These are phyloP conservation scores for Chiloscyllium plagiosum DNA, from an alignment of 2,113 vertebrate genomes.

Conservation along the genomic window DNA sequence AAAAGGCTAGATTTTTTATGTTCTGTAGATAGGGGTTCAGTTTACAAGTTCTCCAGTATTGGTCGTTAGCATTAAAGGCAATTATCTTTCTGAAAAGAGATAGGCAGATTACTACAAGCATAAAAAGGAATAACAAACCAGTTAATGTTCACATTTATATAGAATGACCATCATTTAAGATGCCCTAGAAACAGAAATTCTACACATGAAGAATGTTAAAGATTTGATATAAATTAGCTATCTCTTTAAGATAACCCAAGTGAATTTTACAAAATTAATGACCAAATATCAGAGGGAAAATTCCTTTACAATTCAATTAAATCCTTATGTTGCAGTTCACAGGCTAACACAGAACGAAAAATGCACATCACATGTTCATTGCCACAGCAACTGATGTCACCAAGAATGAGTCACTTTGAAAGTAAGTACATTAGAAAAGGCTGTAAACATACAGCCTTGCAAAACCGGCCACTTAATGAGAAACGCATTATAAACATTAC, in stretches of 20 bases:
- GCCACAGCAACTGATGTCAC: slow-evolving; percentile 61
- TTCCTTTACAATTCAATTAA: slow-evolving; percentile 41
- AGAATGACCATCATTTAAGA: neutral
- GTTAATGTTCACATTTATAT: neutral
- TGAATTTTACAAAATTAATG: slow-evolving; percentile 8
- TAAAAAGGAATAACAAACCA: neutral
- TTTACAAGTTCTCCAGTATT: neutral
- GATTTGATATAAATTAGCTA: neutral
- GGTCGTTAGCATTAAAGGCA: slow-evolving; percentile 15
- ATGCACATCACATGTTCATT: slow-evolving; percentile 53
- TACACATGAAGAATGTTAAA: neutral
- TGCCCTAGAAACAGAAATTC: neutral
- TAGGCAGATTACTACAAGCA: neutral
- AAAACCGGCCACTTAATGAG: slow-evolving; percentile 28
- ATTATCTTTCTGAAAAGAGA: slow-evolving; percentile 18
- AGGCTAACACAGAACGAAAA: slow-evolving; percentile 43
- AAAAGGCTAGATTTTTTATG: neutral
- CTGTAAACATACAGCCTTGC: slow-evolving; percentile 16
- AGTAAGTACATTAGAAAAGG: slow-evolving; percentile 41
- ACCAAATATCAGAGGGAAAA: slow-evolving; percentile 27
- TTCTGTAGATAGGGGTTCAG: neutral
- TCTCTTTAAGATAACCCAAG: neutral
- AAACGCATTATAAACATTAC: slow-evolving; percentile 27
- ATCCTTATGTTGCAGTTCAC: slow-evolving; percentile 42
- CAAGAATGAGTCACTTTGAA: slow-evolving; percentile 52